phyloP scores from a whole-genome alignment of 1,140 invertebrate species.

The Triops cancriformis region DNA sequence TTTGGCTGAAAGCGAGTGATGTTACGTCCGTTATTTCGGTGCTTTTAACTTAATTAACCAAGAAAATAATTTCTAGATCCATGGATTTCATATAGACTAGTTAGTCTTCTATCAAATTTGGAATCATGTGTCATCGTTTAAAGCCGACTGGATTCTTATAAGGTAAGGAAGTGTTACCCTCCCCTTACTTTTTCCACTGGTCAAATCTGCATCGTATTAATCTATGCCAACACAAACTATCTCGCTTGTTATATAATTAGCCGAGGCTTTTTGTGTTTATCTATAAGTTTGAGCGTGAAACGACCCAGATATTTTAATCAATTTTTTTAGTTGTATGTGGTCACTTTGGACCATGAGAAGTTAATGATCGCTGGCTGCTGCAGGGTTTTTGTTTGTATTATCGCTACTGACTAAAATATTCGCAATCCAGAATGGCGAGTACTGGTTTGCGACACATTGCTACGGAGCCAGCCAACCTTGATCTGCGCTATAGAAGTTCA shows the following conservation, averaged over 20 bases:
- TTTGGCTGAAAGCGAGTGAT: background rate
- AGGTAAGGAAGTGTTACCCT: too few species aligned
- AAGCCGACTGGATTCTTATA: too few species aligned
- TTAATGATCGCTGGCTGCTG: background rate
- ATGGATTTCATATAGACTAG: background rate
- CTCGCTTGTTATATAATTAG: too few species aligned
- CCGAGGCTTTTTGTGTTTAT: too few species aligned
- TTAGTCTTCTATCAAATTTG: background rate
- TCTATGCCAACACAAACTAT: too few species aligned
- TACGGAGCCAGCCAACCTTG: constrained; percentile 34
- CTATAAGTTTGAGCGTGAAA: too few species aligned
- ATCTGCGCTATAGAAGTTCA: constrained; percentile 26
- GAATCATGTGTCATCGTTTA: background rate
- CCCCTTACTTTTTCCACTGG: too few species aligned
- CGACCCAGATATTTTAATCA: too few species aligned
- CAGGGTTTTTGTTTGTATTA: too few species aligned
- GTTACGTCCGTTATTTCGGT: background rate
- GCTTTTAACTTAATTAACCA: background rate
- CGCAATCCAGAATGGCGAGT: constrained; percentile 19
- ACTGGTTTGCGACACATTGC: constrained; percentile 32
- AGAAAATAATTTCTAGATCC: background rate
- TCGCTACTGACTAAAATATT: background rate
- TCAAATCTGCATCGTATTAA: too few species aligned
- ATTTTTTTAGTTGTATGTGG: too few species aligned
- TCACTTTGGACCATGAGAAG: background rate